A percentile compares a stretch with the other conserved stretches of the same genome.
These are phyloP conservation scores for Meandrina meandrites DNA, from an alignment of 92 coral and sea anemone genomes.

Conservation along the genomic window DNA sequence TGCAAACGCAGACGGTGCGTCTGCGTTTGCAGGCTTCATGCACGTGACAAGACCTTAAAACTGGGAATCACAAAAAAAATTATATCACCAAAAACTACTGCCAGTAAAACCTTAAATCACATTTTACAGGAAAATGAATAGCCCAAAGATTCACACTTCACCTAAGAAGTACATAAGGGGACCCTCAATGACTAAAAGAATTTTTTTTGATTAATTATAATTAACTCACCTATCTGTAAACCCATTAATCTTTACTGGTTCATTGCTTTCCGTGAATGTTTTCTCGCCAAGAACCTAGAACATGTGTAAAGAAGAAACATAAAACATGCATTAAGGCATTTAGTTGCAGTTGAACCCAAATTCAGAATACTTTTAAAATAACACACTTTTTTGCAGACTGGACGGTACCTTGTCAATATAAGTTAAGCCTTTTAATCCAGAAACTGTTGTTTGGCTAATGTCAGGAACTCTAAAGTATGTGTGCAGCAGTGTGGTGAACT, in stretches of 20 bases:
- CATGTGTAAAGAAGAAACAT: background rate
- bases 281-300: slow-evolving; percentile 61
- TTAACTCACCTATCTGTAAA: slow-evolving; percentile 73
- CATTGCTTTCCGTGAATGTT: slow-evolving; percentile 59
- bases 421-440: slow-evolving; percentile 76
- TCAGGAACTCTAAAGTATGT: slow-evolving; percentile 87
- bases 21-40: too few relatives aligned
- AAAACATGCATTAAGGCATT: background rate
- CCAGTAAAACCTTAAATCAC: too few relatives aligned
- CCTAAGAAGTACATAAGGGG: too few relatives aligned
- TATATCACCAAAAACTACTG: too few relatives aligned
- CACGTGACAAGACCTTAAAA: too few relatives aligned
- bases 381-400: background rate
- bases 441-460: slow-evolving; percentile 71
- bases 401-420: slow-evolving; percentile 84
- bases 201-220: too few relatives aligned
- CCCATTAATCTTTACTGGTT: slow-evolving; percentile 58
- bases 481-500: slow-evolving; percentile 89
- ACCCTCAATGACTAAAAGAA: too few relatives aligned
- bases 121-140: too few relatives aligned
- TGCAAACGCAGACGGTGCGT: too few relatives aligned
- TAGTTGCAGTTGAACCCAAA: background rate
- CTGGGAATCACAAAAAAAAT: too few relatives aligned
- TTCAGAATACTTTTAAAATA: background rate
- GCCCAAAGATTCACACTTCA: too few relatives aligned